These are phyloP conservation scores for Petrophora chlorosata DNA, from an alignment of 2,888 invertebrate species.

Conservation along the genomic window DNA sequence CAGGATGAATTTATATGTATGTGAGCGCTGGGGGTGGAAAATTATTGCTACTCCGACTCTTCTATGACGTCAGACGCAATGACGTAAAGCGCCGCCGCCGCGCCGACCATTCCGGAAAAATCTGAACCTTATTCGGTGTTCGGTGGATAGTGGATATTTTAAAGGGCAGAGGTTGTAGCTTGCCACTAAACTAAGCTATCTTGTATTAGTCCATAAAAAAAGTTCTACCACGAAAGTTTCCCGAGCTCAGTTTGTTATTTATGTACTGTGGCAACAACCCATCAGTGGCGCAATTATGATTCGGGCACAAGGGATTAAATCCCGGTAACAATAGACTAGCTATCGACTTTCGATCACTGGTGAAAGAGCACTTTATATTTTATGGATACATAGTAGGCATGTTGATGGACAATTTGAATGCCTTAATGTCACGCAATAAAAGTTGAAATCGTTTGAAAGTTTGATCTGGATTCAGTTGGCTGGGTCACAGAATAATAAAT, in stretches of 20 bases:
- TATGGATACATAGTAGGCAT: background rate
- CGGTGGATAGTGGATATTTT: no score
- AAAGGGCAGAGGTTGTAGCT: background rate
- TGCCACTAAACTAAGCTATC: background rate
- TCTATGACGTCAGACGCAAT: no score
- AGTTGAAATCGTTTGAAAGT: no score
- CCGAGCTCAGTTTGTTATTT: slow-evolving; percentile 10
- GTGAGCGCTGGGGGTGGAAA: no score
- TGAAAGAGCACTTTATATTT: background rate
- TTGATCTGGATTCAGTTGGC: no score
- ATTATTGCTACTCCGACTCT: no score
- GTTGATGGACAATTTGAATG: background rate
- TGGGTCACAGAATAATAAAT: no score
- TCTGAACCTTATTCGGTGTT: no score
- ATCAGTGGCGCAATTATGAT: slow-evolving; percentile 13
- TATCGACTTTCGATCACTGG: slow-evolving; percentile 3
- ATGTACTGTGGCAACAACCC: slow-evolving; percentile 14
- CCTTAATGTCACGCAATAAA: no score
- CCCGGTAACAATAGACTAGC: slow-evolving; percentile 4
- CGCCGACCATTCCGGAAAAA: no score
- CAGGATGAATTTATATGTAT: no score
- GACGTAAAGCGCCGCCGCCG: no score
- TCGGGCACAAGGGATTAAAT: slow-evolving; percentile 21
- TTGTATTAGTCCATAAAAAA: background rate
- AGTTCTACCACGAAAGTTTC: background rate